Evolutionary conservation across 2,888 invertebrate species (phyloP), one percentile per base, ranked within the genome.

Genomic region (Autographa pulchrina): DNA sequence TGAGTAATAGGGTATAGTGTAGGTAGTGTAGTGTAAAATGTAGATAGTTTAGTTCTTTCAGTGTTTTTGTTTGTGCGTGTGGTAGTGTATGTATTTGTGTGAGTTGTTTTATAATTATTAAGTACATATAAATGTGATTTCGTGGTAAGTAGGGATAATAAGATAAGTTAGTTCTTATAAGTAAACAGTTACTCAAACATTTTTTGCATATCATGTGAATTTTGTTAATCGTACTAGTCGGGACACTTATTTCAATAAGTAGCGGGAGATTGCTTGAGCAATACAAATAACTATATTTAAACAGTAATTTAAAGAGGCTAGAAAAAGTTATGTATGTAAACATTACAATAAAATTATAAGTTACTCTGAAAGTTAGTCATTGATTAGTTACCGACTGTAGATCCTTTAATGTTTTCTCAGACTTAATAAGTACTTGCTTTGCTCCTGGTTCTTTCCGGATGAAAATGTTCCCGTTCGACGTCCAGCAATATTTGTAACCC

Each of bases 401-500:
- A 38, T 60, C 38, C 5, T 11, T 8, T 38, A 38, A 38, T 8
- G 60, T 60, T 60, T 38, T 11, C 60, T 60, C 38, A 18, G 60
- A 60, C 5, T 9, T 18, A 38, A 60, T 38, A 18, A 38, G 41
- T 20, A 61, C 41, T 38, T 41, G 41, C 13, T 38, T 38, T 18
- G 38, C 20, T 61, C 61, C 61, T 61, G 11, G 18, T 41, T 25
- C 20, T 38, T 61, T 61, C 13, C 61, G 41, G 14, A 61, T 18
- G 41, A 41, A 61, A 41, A 61, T 41, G 18, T 61, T 38, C 41
- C 61, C 41, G 38, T 61, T 61, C 32, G 61, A 41, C 61, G 61
- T 61, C 61, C 61, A 61, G 41, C 61, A 61, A 16, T 41, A 41
- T 25, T 61, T 18, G 20, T 61, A 61, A 14, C 13, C 38, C 11